Conservation (phyloP, 2,797 vertebrate genomes). For the Smutsia gigantea region DNA sequence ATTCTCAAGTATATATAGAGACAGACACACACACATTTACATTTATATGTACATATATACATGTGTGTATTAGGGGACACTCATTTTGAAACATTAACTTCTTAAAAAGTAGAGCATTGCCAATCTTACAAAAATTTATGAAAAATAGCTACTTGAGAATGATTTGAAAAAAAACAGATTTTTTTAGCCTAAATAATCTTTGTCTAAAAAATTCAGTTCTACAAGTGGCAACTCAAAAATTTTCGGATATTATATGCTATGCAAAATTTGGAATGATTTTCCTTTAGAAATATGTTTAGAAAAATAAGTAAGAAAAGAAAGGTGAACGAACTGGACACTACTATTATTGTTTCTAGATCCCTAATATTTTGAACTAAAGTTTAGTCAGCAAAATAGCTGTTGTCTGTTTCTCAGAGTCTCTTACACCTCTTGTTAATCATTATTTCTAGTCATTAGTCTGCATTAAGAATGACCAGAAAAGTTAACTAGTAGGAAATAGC, state of each 20-base stretch:
- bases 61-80: neutral
- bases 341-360: neutral
- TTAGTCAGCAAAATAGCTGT: neutral
- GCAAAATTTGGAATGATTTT: neutral
- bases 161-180: slow-evolving; percentile 33
- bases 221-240: slow-evolving; percentile 7
- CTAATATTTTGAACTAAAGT: neutral
- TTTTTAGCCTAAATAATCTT: neutral
- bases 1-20: neutral
- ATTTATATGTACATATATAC: neutral
- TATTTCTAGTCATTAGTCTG: neutral
- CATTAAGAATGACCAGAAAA: neutral
- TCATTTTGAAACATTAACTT: slow-evolving; percentile 3
- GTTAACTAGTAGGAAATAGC: neutral
- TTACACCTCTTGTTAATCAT: neutral
- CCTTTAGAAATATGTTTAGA: neutral
- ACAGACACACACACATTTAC: neutral
- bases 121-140: neutral
- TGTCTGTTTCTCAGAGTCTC: neutral
- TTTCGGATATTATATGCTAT: neutral
- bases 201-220: neutral
- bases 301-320: neutral
- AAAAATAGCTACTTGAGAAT: neutral
- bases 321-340: neutral
- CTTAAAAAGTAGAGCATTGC: neutral